phyloP scores from a whole-genome alignment of 92 coral and sea anemone genomes.

The Siderastrea radians region DNA sequence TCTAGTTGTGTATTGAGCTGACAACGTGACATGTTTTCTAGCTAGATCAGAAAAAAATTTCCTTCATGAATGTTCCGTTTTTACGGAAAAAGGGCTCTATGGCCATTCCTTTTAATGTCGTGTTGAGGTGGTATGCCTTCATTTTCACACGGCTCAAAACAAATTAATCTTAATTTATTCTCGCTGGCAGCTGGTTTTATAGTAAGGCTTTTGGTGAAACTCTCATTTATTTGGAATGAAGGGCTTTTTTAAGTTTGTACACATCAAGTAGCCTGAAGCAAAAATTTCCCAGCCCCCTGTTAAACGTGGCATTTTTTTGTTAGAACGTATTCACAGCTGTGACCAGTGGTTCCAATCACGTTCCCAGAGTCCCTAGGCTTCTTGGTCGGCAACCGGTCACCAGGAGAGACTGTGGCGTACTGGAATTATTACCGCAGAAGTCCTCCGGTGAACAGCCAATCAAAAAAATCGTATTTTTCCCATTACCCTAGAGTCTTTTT shows the following conservation, averaged over 20 bases:
- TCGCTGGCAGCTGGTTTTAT: constrained; percentile 1
- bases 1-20: neutral
- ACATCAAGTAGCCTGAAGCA: neutral
- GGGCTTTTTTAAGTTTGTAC: neutral
- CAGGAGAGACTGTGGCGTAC: too few relatives aligned
- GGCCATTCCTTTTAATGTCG: neutral
- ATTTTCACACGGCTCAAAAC: constrained; percentile 1
- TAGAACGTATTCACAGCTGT: neutral
- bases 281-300: too few relatives aligned
- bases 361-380: too few relatives aligned
- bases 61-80: constrained; percentile 7
- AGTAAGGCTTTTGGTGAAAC: constrained; percentile 36
- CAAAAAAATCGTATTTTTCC: too few relatives aligned
- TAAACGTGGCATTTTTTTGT: neutral
- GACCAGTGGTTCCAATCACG: too few relatives aligned
- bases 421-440: too few relatives aligned
- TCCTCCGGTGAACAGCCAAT: too few relatives aligned
- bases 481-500: too few relatives aligned
- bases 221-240: neutral
- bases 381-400: too few relatives aligned
- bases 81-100: constrained; percentile 6
- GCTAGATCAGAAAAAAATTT: neutral
- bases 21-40: neutral
- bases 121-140: neutral
- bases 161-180: constrained; percentile 31